Percentiles rank a stretch among this genome's conserved stretches.
These are phyloP conservation scores for Rhineura floridana DNA, from an alignment of 2,113 vertebrate genomes.

Conservation along the genomic window DNA sequence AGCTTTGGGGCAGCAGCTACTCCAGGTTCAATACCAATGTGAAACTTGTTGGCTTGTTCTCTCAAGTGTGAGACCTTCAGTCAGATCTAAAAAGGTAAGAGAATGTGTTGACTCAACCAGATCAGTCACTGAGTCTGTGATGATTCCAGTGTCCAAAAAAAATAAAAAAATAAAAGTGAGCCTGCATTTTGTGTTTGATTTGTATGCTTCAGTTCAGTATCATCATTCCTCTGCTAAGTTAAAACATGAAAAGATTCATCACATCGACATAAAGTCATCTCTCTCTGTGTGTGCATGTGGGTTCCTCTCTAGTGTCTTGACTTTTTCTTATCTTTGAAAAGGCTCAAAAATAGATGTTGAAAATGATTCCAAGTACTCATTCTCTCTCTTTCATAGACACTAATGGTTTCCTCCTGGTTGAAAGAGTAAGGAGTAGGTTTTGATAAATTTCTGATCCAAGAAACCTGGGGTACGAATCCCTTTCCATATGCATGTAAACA, in stretches of 20 bases:
- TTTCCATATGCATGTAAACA: conserved; percentile 86
- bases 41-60: not conserved
- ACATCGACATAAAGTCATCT: not conserved
- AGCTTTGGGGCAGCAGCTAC: not conserved
- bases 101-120: too few species aligned
- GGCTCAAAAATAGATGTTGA: not conserved
- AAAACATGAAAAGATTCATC: not conserved
- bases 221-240: not conserved
- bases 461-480: conserved; percentile 87
- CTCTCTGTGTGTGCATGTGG: too few species aligned
- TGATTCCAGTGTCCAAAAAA: not conserved
- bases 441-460: conserved; percentile 84
- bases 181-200: not conserved
- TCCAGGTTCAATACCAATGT: too few species aligned
- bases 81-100: not conserved
- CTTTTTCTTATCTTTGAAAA: conserved; percentile 22
- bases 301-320: not conserved
- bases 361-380: not conserved
- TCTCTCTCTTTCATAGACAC: not conserved
- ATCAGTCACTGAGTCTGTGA: not conserved
- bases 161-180: too few species aligned
- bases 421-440: conserved; percentile 77
- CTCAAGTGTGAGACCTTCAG: not conserved
- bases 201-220: not conserved
- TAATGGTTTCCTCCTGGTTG: conserved; percentile 43